Evolutionary conservation across 2,113 vertebrate species (phyloP).

Genomic region (Oryzias melastigma): DNA sequence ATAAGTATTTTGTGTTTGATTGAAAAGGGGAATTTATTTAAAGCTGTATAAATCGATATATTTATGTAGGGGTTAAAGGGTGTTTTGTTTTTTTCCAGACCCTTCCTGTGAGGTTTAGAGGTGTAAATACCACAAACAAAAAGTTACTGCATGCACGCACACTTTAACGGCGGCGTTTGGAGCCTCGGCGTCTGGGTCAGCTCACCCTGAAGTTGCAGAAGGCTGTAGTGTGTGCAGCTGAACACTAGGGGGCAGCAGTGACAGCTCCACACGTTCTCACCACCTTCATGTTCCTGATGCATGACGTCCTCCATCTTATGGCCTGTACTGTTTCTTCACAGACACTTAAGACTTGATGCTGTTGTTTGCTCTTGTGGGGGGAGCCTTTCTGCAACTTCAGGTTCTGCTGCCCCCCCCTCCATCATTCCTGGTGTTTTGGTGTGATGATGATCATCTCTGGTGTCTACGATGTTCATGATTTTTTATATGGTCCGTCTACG

Average conservation of each 20-base stretch:
- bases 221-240: conserved; percentile 22
- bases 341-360: conserved; percentile 68
- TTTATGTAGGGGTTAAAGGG: conserved; percentile 58
- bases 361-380: conserved; percentile 54
- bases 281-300: conserved; percentile 35
- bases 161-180: conserved; percentile 21
- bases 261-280: conserved; percentile 15
- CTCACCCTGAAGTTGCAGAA: conserved; percentile 74
- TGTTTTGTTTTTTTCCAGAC: background rate
- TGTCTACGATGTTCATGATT: conserved; percentile 50
- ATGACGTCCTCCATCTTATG: conserved; percentile 55
- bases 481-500: conserved; percentile 56
- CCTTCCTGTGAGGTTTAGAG: conserved; percentile 19
- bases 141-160: conserved; percentile 15
- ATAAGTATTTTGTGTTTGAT: conserved; percentile 62
- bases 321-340: conserved; percentile 75
- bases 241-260: conserved; percentile 16
- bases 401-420: conserved; percentile 38
- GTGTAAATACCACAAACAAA: conserved; percentile 52
- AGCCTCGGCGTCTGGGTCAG: conserved; percentile 35
- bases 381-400: conserved; percentile 75
- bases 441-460: conserved; percentile 44
- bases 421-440: conserved; percentile 34
- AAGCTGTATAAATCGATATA: conserved; percentile 64
- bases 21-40: conserved; percentile 64